phyloP scores from a whole-genome alignment of 2,113 vertebrate species.

The Ceyx margarethae region DNA sequence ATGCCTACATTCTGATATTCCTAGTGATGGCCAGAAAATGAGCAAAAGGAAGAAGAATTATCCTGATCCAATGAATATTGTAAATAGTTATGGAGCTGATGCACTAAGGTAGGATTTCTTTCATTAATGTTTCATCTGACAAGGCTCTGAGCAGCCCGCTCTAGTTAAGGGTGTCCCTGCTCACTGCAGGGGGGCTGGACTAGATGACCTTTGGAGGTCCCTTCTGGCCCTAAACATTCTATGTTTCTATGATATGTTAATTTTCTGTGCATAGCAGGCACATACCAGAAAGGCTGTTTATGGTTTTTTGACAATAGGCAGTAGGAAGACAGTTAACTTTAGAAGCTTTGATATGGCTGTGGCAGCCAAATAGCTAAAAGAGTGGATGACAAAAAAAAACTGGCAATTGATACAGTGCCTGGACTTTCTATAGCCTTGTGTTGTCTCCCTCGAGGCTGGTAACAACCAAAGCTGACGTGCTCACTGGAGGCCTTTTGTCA shows the following conservation, averaged over 20 bases:
- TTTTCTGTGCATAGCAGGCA: background rate
- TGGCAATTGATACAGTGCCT: background rate
- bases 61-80: conserved; percentile 86
- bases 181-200: too few relatives aligned
- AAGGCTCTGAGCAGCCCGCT: too few relatives aligned
- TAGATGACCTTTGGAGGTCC: too few relatives aligned
- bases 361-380: background rate
- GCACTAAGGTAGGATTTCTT: conserved; percentile 84
- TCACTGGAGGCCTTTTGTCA: background rate
- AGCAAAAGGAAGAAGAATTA: conserved; percentile 99
- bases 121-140: background rate
- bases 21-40: conserved; percentile 98
- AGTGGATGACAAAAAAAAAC: background rate
- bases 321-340: background rate
- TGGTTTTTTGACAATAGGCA: background rate
- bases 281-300: background rate
- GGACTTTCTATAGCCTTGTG: background rate
- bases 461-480: background rate
- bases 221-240: too few relatives aligned
- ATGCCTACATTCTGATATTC: background rate
- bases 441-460: background rate
- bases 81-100: conserved; percentile 91
- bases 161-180: too few relatives aligned
- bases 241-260: background rate
- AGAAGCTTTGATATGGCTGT: background rate